Evolutionary conservation across 2,797 vertebrate genomes (phyloP), one percentile per base, ranked within the genome.

Genomic region (Silurus aristotelis): DNA sequence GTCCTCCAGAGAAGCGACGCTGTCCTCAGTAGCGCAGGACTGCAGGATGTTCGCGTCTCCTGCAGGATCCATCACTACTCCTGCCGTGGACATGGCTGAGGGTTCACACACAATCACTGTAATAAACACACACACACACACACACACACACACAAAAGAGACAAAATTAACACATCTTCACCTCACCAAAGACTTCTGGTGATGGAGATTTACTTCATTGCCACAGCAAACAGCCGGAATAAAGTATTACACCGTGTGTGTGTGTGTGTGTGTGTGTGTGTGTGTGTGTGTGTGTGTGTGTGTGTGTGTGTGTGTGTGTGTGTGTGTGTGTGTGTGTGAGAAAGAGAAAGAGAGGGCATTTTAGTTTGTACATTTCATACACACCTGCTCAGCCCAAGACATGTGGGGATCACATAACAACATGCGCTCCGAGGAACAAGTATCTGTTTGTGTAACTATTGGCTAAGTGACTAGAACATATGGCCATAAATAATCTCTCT

Each of bases 61-160:
- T n/a, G 90, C 70, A 20, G 89, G 86, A 61, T 94, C 93, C 88
- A 92, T 91, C 79, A 88, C 92, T 72, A 88, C 92, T 72, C 85
- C 89, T 3, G 90, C 90, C 52, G 93, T 91, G 2, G 94, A 92
- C 92, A 91, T 91, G 88, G 88, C 68, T 8, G 67, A 66, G 66
- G 95, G 82, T 80, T 95, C 95, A 85, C 94, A 94, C 90, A 52
- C 82, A 0, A 92, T 95, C 90, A 96, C 95, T 96, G 92, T 6
- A 78, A 80, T 76, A 14, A n/a, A 84, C n/a, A 85, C 8, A 89
- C 31, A 85, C n/a, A 75, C 55, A 70, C 6, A 58, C 60, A 79
- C 25, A 46, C 71, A 20, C 46, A 31, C 43, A 43, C 38, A 25
- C 60, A 84, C 77, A 48, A 31, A 79, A 46, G 10, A n/a, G 8